Percentiles rank a stretch among this genome's conserved stretches.
Evolutionary conservation across 2,797 vertebrate genomes (phyloP).

Genomic region (Lepus oiostolus): DNA sequence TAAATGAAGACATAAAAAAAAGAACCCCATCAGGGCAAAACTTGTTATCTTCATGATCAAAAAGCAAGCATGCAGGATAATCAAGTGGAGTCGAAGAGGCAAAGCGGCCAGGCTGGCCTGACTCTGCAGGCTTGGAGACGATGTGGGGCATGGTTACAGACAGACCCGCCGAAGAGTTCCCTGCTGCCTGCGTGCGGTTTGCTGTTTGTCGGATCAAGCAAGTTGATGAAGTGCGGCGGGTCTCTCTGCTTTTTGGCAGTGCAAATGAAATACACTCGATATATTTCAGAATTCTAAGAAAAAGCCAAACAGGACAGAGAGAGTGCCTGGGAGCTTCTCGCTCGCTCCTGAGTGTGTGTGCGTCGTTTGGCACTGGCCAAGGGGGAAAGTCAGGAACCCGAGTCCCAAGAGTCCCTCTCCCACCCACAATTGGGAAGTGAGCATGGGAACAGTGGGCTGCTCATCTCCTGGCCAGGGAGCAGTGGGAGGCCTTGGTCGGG

Average conservation of each 20-base stretch:
- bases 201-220: background rate
- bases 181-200: background rate
- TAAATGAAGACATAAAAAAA: background rate
- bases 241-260: background rate
- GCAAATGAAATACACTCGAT: background rate
- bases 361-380: background rate
- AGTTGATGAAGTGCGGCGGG: background rate
- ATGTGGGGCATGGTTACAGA: background rate
- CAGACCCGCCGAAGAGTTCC: background rate
- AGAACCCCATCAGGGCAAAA: background rate
- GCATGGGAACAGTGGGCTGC: background rate
- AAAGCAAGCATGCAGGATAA: background rate
- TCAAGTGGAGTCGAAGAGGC: background rate
- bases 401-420: background rate
- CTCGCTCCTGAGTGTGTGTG: background rate
- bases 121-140: background rate
- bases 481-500: background rate
- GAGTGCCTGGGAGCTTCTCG: accelerated
- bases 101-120: background rate
- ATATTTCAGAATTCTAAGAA: constrained; percentile 9
- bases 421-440: background rate
- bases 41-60: background rate
- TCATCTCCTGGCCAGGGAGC: background rate
- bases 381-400: background rate
- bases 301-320: background rate